Conservation (phyloP, 2,888 invertebrate species). For the Diaphora mendica region DNA sequence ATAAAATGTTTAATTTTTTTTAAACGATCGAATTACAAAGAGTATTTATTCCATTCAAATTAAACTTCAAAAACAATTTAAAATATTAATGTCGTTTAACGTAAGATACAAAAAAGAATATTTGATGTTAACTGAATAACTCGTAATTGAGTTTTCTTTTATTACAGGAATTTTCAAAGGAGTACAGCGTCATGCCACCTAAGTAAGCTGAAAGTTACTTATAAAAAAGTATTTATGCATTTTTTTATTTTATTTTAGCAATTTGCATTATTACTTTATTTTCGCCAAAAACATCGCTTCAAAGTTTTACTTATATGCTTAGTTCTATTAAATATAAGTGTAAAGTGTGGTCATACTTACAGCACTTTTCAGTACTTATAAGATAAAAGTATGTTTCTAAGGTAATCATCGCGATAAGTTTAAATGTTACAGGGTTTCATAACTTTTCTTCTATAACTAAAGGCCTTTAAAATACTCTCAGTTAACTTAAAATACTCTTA, state of each 20-base stretch:
- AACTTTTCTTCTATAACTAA: too few relatives aligned
- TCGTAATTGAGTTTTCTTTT: constrained; percentile 70
- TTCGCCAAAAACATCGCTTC: constrained; percentile 13
- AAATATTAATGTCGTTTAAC: neutral
- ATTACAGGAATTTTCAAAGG: constrained; percentile 81
- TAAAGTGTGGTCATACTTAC: neutral
- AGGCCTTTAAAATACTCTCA: too few relatives aligned
- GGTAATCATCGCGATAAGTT: neutral
- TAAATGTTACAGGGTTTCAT: neutral
- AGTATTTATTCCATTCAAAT: neutral
- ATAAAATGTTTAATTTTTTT: neutral
- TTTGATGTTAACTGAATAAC: constrained; percentile 24
- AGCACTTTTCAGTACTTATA: neutral
- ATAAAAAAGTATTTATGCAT: constrained; percentile 37
- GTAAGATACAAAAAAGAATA: neutral
- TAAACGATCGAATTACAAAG: neutral
- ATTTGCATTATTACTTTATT: constrained; percentile 1
- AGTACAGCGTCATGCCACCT: constrained; percentile 82
- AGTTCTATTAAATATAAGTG: neutral
- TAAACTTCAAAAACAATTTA: neutral
- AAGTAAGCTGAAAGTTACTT: constrained; percentile 74
- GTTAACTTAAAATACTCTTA: too few relatives aligned
- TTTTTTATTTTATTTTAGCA: constrained; percentile 20
- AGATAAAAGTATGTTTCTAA: neutral
- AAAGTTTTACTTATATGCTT: constrained; percentile 14